These are phyloP conservation scores for Chunga burmeisteri DNA, from an alignment of 2,113 vertebrate species.

Conservation along the genomic window DNA sequence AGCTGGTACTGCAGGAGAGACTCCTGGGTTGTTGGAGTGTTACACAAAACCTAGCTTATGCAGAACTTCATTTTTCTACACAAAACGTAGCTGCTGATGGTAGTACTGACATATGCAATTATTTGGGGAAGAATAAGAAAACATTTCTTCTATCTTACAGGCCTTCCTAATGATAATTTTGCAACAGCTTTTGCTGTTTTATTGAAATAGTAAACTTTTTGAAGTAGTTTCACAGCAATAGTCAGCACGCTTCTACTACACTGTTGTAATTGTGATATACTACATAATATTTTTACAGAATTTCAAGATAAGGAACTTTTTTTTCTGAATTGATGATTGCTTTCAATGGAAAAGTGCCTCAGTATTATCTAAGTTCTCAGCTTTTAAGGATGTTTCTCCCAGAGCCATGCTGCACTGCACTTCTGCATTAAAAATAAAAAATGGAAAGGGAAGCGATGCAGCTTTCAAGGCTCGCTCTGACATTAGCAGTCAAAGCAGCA, in stretches of 20 bases:
- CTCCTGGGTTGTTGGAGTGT: background rate
- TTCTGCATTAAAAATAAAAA: background rate
- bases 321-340: background rate
- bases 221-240: background rate
- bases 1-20: background rate
- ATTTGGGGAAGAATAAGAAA: background rate
- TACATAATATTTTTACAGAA: background rate
- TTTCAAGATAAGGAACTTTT: background rate
- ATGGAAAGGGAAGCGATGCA: background rate
- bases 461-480: background rate
- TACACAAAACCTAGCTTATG: background rate
- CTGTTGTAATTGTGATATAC: background rate
- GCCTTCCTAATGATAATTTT: background rate
- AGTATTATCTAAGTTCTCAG: background rate
- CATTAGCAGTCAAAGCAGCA: background rate
- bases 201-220: background rate
- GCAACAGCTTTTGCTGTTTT: background rate
- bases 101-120: fast-evolving
- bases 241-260: background rate
- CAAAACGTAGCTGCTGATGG: background rate
- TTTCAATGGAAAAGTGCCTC: background rate
- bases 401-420: background rate
- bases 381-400: background rate
- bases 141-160: background rate
- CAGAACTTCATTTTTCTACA: background rate